Evolutionary conservation across 2,888 invertebrate genomes (phyloP).

Genomic region (Melieria picta): DNA sequence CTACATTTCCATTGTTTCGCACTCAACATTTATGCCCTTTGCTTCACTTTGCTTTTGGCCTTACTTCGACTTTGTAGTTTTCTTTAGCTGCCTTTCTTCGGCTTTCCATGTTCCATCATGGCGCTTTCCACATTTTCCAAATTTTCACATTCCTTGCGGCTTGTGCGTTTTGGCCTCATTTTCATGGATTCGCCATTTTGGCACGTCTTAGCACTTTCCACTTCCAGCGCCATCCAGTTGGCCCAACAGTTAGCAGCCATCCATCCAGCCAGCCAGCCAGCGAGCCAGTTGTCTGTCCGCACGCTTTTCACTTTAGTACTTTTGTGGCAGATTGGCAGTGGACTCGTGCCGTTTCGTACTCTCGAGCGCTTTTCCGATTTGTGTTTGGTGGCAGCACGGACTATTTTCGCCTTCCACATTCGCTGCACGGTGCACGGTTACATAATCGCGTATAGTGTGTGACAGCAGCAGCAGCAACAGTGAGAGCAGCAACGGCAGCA

Average conservation of each 20-base stretch:
- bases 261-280: too few species aligned
- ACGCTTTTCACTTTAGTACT: not conserved
- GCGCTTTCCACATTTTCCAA: not conserved
- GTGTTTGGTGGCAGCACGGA: not conserved
- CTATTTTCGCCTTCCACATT: slow-evolving; percentile 32
- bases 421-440: slow-evolving; percentile 51
- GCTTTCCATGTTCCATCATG: slow-evolving; percentile 3
- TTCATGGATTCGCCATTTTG: not conserved
- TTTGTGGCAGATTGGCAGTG: too few species aligned
- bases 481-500: slow-evolving; percentile 12
- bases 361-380: not conserved
- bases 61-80: too few species aligned
- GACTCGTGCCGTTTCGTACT: too few species aligned
- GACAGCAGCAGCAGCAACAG: slow-evolving; percentile 38
- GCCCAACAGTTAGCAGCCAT: not conserved
- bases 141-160: not conserved
- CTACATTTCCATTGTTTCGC: too few species aligned
- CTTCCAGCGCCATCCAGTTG: not conserved
- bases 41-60: too few species aligned
- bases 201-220: not conserved
- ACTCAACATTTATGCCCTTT: too few species aligned
- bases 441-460: slow-evolving; percentile 59
- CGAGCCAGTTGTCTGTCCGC: too few species aligned
- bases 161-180: not conserved
- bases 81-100: not conserved